These are phyloP conservation scores for Euura lappo DNA, from an alignment of 1,140 invertebrate genomes.

Conservation along the genomic window DNA sequence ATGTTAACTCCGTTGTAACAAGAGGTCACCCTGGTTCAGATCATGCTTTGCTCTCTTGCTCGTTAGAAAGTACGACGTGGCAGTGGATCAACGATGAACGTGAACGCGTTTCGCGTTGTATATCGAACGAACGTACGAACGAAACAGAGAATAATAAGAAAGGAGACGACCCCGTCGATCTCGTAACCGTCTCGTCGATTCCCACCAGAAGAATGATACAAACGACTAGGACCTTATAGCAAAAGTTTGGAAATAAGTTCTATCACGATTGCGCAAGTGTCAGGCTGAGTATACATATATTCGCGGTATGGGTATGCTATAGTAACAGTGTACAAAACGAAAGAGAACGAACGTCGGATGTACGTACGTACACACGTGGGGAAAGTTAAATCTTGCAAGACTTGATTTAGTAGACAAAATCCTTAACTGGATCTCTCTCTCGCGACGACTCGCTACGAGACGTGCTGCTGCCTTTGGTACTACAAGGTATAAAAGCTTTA, in stretches of 20 bases:
- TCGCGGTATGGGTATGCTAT: too few relatives aligned
- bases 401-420: conserved; percentile 7
- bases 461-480: too few relatives aligned
- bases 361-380: neutral
- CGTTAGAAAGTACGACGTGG: conserved; percentile 46
- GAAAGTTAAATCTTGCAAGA: conserved; percentile 7
- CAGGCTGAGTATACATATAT: neutral
- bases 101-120: neutral
- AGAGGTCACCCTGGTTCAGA: conserved; percentile 44
- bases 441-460: neutral
- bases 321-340: too few relatives aligned
- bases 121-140: too few relatives aligned
- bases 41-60: conserved; percentile 47
- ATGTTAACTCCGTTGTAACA: conserved; percentile 33
- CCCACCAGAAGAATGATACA: too few relatives aligned
- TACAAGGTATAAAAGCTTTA: too few relatives aligned
- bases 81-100: neutral
- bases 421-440: conserved; percentile 4
- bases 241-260: too few relatives aligned
- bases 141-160: too few relatives aligned
- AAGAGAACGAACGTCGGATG: neutral
- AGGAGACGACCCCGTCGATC: too few relatives aligned
- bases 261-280: too few relatives aligned
- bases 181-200: too few relatives aligned
- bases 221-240: too few relatives aligned